phyloP scores from a whole-genome alignment of 1,140 invertebrate genomes.

The Ganaspis sp. region DNA sequence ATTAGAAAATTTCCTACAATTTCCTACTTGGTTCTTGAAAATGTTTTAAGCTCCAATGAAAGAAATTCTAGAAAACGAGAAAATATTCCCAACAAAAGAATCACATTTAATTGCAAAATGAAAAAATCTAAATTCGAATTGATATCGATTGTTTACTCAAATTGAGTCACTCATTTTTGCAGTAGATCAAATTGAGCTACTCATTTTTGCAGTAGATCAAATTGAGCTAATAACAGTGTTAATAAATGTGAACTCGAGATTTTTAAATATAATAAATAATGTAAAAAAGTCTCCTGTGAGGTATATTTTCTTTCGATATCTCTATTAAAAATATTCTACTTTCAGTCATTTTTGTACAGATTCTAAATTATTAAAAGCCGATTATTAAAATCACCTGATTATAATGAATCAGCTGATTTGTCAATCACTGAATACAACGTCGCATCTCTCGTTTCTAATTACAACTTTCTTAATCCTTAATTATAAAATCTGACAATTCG shows the following conservation, averaged over 20 bases:
- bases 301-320: neutral
- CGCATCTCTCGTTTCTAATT: slow-evolving; percentile 24
- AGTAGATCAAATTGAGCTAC: too few species aligned
- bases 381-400: slow-evolving; percentile 30
- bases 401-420: slow-evolving; percentile 31
- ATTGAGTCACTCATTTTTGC: too few species aligned
- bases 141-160: too few species aligned
- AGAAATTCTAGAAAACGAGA: slow-evolving; percentile 30
- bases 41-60: slow-evolving; percentile 35
- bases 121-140: too few species aligned
- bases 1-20: slow-evolving; percentile 35
- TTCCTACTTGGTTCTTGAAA: slow-evolving; percentile 35
- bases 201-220: too few species aligned
- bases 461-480: neutral
- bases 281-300: neutral
- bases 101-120: too few species aligned
- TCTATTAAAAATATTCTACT: slow-evolving; percentile 14
- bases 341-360: slow-evolving; percentile 16
- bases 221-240: too few species aligned
- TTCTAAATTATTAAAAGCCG: slow-evolving; percentile 24
- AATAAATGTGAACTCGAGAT: neutral
- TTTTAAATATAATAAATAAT: neutral
- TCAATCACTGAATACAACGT: slow-evolving; percentile 27
- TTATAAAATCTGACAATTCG: neutral
- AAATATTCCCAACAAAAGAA: slow-evolving; percentile 33